Conservation (phyloP, 2,797 vertebrate species). For the Clarias laeviceps region DNA sequence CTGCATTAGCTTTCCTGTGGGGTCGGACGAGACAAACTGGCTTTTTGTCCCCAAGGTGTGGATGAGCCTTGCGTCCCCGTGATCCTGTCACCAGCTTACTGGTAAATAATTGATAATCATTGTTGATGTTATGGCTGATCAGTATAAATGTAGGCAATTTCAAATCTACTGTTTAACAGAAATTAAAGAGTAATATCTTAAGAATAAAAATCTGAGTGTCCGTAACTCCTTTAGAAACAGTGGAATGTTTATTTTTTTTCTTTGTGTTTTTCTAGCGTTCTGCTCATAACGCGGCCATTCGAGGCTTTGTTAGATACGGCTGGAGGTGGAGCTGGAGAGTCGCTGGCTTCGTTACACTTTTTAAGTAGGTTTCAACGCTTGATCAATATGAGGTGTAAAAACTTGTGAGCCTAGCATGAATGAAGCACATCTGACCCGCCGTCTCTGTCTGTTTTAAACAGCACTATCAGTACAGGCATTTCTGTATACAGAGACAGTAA, state of each 20-base stretch:
- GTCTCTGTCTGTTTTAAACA: constrained; percentile 58
- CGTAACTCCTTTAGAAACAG: neutral
- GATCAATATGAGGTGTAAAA: too few relatives aligned
- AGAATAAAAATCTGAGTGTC: neutral
- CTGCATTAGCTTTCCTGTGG: too few relatives aligned
- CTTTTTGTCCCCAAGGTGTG: too few relatives aligned
- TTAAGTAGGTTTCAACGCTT: constrained; percentile 81
- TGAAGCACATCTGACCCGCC: neutral
- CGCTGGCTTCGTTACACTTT: constrained; percentile 80
- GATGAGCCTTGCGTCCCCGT: too few relatives aligned
- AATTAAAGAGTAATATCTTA: too few relatives aligned
- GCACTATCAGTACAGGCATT: constrained; percentile 81
- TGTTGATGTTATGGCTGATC: too few relatives aligned
- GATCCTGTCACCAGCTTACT: too few relatives aligned
- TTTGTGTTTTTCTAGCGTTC: constrained; percentile 74
- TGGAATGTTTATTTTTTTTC: neutral
- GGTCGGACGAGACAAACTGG: too few relatives aligned
- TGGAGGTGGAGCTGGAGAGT: constrained; percentile 97
- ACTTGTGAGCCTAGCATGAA: neutral
- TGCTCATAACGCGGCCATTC: constrained; percentile 83
- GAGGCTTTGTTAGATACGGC: constrained; percentile 89
- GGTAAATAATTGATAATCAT: too few relatives aligned
- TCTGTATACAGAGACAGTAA: constrained; percentile 82
- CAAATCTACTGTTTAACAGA: too few relatives aligned
- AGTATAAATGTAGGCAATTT: too few relatives aligned